These are phyloP conservation scores for Dicyrtoma fusca DNA, from an alignment of 2,888 invertebrate genomes.

Conservation along the genomic window DNA sequence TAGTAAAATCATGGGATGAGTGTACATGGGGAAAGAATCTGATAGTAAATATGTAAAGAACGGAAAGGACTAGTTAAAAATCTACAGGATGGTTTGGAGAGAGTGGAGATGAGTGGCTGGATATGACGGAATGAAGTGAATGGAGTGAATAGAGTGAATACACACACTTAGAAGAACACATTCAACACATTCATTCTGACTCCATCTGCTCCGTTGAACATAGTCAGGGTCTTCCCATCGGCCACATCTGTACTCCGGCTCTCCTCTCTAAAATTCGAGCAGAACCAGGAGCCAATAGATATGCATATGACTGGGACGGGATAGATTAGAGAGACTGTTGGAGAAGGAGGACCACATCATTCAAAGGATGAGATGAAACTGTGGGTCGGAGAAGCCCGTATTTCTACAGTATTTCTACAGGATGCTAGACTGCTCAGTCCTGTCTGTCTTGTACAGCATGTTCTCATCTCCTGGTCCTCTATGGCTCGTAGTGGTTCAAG, in stretches of 20 bases:
- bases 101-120: conserved; percentile 16
- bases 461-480: not conserved
- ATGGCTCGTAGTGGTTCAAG: not conserved
- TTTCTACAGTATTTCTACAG: not conserved
- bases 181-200: conserved; percentile 25
- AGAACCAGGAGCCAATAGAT: no score
- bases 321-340: conserved; percentile 14
- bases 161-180: conserved; percentile 11
- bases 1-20: no score
- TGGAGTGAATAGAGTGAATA: not conserved
- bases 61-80: conserved; percentile 30
- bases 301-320: conserved; percentile 12
- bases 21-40: conserved; percentile 32
- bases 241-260: not conserved
- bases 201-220: conserved; percentile 29
- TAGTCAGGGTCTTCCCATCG: conserved; percentile 10
- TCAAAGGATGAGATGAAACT: conserved; percentile 21
- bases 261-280: no score
- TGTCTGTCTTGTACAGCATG: not conserved
- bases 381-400: not conserved
- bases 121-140: not conserved
- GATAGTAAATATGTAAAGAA: conserved; percentile 29
- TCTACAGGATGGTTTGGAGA: not conserved
- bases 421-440: not conserved
- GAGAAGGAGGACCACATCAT: conserved; percentile 29